Conservation (phyloP, 2,888 invertebrate genomes). For the Kuschelorhynchus macadamiae region DNA sequence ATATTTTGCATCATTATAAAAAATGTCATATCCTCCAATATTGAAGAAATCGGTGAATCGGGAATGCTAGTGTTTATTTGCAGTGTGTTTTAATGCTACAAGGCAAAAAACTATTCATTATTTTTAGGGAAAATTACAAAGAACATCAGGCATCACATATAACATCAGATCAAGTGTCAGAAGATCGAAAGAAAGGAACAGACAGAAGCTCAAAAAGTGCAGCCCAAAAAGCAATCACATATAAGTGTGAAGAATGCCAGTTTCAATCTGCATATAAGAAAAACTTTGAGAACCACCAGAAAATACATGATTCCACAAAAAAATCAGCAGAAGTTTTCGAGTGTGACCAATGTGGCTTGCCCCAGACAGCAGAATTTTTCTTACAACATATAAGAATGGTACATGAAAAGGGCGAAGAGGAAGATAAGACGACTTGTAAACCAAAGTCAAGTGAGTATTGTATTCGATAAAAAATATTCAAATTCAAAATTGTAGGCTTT, state of each 20-base stretch:
- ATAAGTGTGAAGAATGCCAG: slow-evolving; percentile 4
- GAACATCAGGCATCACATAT: not conserved
- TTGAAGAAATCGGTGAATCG: no score
- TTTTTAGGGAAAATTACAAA: not conserved
- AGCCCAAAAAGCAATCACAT: not conserved
- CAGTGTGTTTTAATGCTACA: no score
- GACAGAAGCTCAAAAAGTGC: not conserved
- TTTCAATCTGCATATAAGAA: not conserved
- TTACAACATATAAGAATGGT: slow-evolving; percentile 5
- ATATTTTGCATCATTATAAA: no score
- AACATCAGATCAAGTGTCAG: not conserved
- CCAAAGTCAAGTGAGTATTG: not conserved
- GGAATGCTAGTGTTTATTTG: no score
- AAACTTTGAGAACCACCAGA: slow-evolving; percentile 4
- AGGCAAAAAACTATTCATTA: no score
- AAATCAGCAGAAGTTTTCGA: not conserved
- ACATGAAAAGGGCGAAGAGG: not conserved
- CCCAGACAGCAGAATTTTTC: not conserved
- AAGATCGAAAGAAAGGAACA: not conserved
- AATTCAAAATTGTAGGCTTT: no score
- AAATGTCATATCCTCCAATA: no score
- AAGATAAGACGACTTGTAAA: not conserved
- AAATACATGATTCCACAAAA: not conserved
- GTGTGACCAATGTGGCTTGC: not conserved
- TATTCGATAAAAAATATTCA: no score